Evolutionary conservation across 2,888 invertebrate species (phyloP), one percentile per base, ranked within the genome.

Genomic region (Ceriagrion tenellum): DNA sequence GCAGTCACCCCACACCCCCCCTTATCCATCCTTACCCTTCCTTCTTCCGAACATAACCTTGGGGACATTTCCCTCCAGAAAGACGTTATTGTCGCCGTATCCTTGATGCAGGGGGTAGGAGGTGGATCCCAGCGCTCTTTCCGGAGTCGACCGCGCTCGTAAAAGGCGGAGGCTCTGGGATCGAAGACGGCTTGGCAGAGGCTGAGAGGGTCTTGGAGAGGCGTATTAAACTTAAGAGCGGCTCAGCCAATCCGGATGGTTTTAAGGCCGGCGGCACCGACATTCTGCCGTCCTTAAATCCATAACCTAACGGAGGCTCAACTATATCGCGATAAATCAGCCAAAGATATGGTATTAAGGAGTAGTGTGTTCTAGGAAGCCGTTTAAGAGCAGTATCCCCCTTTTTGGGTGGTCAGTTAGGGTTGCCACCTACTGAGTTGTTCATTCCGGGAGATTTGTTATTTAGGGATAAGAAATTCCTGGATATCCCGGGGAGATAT

Each of bases 251-350:
- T 91, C 63, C 63, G 63, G 63, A 91, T 91, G 59, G 91, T 91
- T 91, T 91, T 91, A 63, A 91, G 40, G 40, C 40, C 63, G 26
- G 16, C 47, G 47, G 59, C 59, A 59, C 59, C 91, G 20, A 63
- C 59, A 91, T 91, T 91, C 59, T 63, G 35, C 91, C 59, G 35
- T 91, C 30, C 91, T 91, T 81, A 91, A 91, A 91, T 59, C 91
- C 59, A 91, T 91, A 91, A 91, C 91, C 91, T 91, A 91, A 91
- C 91, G 91, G 18, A 91, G 91, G 56, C 56, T 91, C 91, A 91
- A 91, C 59, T 59, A 91, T 91, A 59, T 59, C 59, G 20, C 63
- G 35, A 91, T 91, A 91, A 59, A 59, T 91, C 59, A 59, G 63
- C 91, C 35, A 35, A 91, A 91, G 59, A 91, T 91, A 63, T 40